Conservation (phyloP, 1,140 invertebrate species). For the Liolophura sinensis region DNA sequence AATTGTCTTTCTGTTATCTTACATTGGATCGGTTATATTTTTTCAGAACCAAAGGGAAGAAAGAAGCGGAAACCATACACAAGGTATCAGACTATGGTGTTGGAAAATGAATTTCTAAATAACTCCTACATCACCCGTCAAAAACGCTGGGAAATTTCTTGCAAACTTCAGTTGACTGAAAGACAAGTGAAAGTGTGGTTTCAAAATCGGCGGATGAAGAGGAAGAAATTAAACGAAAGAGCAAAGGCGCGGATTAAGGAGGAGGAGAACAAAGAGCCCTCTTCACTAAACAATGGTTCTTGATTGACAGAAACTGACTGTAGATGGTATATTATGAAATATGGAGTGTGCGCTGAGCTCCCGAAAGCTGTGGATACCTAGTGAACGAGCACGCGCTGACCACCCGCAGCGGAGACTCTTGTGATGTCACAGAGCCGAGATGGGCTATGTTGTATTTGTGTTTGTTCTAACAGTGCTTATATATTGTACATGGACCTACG, state of each 20-base stretch:
- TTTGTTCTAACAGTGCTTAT: too few species aligned
- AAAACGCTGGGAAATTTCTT: slow-evolving; percentile 88
- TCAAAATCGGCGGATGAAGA: slow-evolving; percentile 97
- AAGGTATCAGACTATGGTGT: slow-evolving; percentile 75
- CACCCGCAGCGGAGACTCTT: too few species aligned
- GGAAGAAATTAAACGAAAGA: slow-evolving; percentile 78
- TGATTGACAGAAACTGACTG: too few species aligned
- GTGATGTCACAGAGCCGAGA: too few species aligned
- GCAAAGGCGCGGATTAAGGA: slow-evolving; percentile 38
- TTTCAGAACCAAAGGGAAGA: slow-evolving; percentile 56
- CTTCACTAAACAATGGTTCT: too few species aligned
- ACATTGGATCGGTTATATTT: slow-evolving; percentile 5
- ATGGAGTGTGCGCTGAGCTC: too few species aligned
- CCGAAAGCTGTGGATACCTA: too few species aligned
- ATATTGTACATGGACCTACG: too few species aligned
- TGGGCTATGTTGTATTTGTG: too few species aligned
- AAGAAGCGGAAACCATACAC: slow-evolving; percentile 87
- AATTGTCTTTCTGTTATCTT: slow-evolving; percentile 3
- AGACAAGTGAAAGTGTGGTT: slow-evolving; percentile 78
- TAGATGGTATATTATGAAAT: too few species aligned
- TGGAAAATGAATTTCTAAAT: slow-evolving; percentile 70
- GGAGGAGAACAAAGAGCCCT: slow-evolving; percentile 30
- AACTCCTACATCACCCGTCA: slow-evolving; percentile 70
- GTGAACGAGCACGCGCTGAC: too few species aligned
- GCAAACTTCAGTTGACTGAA: slow-evolving; percentile 85